Base-by-base conservation (phyloP, 2,113 vertebrate genomes). In the Scophthalmus maximus region DNA sequence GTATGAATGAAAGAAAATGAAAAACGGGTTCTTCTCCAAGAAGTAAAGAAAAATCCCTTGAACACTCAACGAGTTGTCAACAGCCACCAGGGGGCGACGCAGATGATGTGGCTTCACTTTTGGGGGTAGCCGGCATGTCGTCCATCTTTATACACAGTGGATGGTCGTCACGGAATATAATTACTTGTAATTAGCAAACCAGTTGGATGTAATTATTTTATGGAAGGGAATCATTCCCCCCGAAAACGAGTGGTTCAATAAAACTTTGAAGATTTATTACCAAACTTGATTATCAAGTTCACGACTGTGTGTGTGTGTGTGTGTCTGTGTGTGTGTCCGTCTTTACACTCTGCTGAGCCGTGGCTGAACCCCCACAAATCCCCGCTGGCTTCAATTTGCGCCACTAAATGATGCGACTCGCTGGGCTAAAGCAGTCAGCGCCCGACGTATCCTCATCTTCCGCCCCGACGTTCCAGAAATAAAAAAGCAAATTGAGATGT, bases 351-450 rank as follows among this genome's bases (percentile, higher is more conserved):
- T 26, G 51, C 67, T 58, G 55, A 80, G 44, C 46, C 5, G 29
- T n/a, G n/a, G n/a, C n/a, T n/a, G n/a, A n/a, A n/a, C 59, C 55
- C 47, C 36, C 81, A 40, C 26, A 50, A 50, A 22, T 18, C 8
- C 65, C 70, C 14, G 25, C 70, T 53, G 76, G 76, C 32, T 67
- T 47, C 47, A 83, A 73, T 82, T 77, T 79, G 75, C 72, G 47
- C 42, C 0, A 8, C 20, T 61, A 60, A 83, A 62, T 62, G 25
- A 68, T 65, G 32, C 59, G 53, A 66, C 59, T 70, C 55, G 5
- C 61, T 20, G 10, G 61, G 58, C 46, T 42, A 67, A 78, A 76
- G 40, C 67, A 70, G 73, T 73, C 67, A 64, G 12, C 50, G 32
- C 47, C 49, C 25, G 1, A 22, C 36, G 14, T 3, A n/a, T 30